Conservation (phyloP, 2,113 vertebrate species). For the Nothocercus nigrocapillus region DNA sequence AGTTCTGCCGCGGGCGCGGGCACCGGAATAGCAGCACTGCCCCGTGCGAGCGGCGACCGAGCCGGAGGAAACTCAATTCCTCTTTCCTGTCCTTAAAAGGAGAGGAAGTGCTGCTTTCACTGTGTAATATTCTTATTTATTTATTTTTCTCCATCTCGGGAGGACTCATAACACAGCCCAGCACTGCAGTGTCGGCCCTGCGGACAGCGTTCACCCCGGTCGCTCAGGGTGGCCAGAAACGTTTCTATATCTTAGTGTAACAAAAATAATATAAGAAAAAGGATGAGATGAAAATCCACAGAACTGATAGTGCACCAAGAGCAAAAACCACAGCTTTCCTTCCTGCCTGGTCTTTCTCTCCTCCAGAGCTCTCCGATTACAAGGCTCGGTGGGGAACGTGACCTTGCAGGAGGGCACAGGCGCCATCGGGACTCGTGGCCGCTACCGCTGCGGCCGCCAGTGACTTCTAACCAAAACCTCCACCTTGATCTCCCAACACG, state of each 20-base stretch:
- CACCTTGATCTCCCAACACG: rapidly evolving
- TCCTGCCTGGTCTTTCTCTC: neutral
- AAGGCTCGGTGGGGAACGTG: neutral
- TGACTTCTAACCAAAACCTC: rapidly evolving
- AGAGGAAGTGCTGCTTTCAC: neutral
- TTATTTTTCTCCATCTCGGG: neutral
- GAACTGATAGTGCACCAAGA: rapidly evolving
- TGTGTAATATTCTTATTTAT: neutral
- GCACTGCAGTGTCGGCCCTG: no score
- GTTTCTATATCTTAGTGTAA: rapidly evolving
- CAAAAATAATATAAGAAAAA: neutral
- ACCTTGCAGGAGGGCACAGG: neutral
- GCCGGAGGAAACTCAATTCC: slow-evolving; percentile 13
- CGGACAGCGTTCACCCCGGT: neutral
- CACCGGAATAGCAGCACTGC: neutral
- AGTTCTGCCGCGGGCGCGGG: neutral
- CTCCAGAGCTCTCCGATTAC: rapidly evolving
- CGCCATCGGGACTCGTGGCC: rapidly evolving
- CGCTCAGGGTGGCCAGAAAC: neutral
- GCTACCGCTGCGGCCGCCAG: rapidly evolving
- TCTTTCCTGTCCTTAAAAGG: slow-evolving; percentile 67
- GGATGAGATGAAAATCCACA: neutral
- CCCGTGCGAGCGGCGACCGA: neutral
- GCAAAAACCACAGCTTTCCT: neutral
- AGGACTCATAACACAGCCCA: neutral